phyloP scores from a whole-genome alignment of 2,888 invertebrate species.

The Nymphalis c-album region DNA sequence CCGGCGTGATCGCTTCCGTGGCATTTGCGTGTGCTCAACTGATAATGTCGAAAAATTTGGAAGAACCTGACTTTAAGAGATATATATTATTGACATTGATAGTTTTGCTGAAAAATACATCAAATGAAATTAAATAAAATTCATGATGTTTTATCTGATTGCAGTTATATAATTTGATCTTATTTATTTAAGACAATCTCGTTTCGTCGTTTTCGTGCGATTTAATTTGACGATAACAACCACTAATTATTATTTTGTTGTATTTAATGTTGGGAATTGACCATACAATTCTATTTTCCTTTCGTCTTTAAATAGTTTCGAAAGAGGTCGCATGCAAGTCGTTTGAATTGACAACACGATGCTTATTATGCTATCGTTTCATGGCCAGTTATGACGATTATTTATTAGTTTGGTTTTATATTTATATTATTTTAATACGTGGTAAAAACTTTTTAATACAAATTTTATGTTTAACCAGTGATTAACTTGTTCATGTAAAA shows the following conservation, averaged over 20 bases:
- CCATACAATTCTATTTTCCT: conserved; percentile 25
- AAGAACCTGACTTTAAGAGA: conserved; percentile 27
- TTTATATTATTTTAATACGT: no score
- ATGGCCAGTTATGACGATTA: conserved; percentile 13
- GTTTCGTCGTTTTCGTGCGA: background rate
- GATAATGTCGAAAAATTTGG: conserved; percentile 43
- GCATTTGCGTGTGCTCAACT: conserved; percentile 49
- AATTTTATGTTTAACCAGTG: no score
- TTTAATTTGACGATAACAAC: conserved; percentile 2
- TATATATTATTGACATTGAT: background rate
- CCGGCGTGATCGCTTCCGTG: conserved; percentile 67
- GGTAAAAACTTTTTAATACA: no score
- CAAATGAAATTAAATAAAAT: no score
- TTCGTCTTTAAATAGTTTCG: conserved; percentile 18
- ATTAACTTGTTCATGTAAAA: no score
- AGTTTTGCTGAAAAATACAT: no score
- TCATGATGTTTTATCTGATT: no score
- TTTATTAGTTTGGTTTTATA: no score
- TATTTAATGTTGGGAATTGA: conserved; percentile 14
- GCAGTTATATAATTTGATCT: no score
- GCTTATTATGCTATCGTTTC: conserved; percentile 30
- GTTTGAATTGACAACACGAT: conserved; percentile 21
- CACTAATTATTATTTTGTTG: background rate
- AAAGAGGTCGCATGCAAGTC: conserved; percentile 36
- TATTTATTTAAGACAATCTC: background rate